Evolutionary conservation across 2,113 vertebrate species (phyloP).

Genomic region (Pomatostomus ruficeps): DNA sequence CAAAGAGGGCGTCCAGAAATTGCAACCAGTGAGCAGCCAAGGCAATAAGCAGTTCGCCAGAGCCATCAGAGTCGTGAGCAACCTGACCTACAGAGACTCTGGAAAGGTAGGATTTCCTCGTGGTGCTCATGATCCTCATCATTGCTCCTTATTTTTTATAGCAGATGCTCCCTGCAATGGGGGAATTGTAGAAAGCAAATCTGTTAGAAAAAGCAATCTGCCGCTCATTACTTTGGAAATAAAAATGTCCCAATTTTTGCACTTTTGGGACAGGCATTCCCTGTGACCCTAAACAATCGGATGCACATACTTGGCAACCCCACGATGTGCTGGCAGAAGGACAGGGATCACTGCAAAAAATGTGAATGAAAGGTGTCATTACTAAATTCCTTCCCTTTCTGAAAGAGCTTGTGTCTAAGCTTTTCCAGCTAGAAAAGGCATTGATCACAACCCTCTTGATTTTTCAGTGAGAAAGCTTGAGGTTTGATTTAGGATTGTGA

Average conservation of each 20-base stretch:
- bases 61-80: neutral
- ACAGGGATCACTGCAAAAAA: neutral
- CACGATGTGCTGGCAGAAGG: rapidly evolving
- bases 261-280: neutral
- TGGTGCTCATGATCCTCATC: neutral
- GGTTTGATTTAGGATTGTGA: neutral
- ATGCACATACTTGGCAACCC: neutral
- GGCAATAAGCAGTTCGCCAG: neutral
- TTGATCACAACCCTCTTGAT: neutral
- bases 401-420: neutral
- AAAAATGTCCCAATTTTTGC: neutral
- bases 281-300: neutral
- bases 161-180: neutral
- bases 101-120: slow-evolving; percentile 16
- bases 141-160: neutral
- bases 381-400: neutral
- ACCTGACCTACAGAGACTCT: neutral
- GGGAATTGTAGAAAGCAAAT: neutral
- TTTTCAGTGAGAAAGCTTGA: neutral
- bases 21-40: slow-evolving; percentile 30
- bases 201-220: neutral
- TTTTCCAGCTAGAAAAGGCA: neutral
- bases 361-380: neutral
- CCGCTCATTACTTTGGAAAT: neutral
- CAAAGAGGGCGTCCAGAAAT: neutral